Base-by-base conservation (phyloP, 2,888 invertebrate genomes). In the Helleia helle region DNA sequence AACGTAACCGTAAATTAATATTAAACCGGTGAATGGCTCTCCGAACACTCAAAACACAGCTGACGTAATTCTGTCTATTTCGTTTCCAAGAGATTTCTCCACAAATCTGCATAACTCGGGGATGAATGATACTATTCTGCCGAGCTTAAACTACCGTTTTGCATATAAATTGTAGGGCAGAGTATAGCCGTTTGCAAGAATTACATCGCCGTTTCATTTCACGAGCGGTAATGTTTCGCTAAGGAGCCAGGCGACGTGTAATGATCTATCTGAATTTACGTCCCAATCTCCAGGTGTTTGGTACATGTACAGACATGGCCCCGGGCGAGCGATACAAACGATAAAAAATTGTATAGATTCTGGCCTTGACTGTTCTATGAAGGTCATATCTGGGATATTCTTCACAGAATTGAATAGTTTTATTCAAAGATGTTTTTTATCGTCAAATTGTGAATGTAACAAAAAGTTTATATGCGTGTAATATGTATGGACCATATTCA, bases 51-150 rank as follows among this genome's bases (percentile, higher is more conserved):
- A 41, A 37, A 44, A 44, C 45, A 39, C 47, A 49, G 49, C 49
- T 48, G 47, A 51, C 55, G 42, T 48, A 47, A 47, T 43, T 49
- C 38, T 42, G 44, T 44, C 51, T 44, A 42, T 48, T 49, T 22
- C 22, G 22, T 22, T 54, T 55, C 52, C 52, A 46, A 40, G 46
- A 55, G 52, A 54, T 54, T 53, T 48, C 46, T 40, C 39, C 39
- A 24, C 44, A 49, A 54, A 60, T 58, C 55, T 56, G 52, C 58
- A 59, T 58, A 58, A 56, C 51, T 56, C 48, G 39, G 41, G 40
- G 46, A 48, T 46, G 43, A 48, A 47, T 47, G 50, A 44, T 49
- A 50, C 45, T 41, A 49, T 41, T 51, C 41, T 29, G 22, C 37
- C 30, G 40, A 41, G 43, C 47, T 50, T 47, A 50, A 54, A 54